Evolutionary conservation across 2,888 invertebrate genomes (phyloP).

Genomic region (Orchestes rusci): DNA sequence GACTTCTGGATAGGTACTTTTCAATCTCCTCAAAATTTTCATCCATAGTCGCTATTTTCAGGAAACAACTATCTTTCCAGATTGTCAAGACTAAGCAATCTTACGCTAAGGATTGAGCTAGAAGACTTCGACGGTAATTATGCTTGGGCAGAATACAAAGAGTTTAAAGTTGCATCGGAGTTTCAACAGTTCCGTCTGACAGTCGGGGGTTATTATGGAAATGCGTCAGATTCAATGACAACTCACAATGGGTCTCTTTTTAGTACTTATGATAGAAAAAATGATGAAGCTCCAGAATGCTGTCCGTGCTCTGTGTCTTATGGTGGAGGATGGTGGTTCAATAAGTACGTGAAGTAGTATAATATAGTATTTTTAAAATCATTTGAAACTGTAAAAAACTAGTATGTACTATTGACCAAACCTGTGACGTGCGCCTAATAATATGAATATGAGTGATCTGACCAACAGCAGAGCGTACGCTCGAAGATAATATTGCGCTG

Average conservation of each 20-base stretch:
- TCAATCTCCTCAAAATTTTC: too few species aligned
- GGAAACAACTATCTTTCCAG: conserved; percentile 50
- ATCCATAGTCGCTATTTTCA: too few species aligned
- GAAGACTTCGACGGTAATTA: conserved; percentile 46
- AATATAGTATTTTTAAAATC: too few species aligned
- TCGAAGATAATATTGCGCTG: too few species aligned
- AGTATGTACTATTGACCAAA: too few species aligned
- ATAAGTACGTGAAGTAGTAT: conserved; percentile 39
- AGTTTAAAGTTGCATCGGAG: conserved; percentile 38
- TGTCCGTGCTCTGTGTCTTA: conserved; percentile 50
- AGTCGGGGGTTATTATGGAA: conserved; percentile 47
- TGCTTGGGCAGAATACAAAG: conserved; percentile 49
- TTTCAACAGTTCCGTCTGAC: conserved; percentile 43
- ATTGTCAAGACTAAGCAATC: conserved; percentile 41
- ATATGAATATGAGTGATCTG: too few species aligned
- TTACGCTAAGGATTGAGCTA: conserved; percentile 47
- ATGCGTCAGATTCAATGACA: conserved; percentile 48
- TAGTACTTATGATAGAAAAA: conserved; percentile 46
- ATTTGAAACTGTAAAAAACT: too few species aligned
- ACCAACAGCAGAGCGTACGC: too few species aligned
- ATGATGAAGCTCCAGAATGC: conserved; percentile 48
- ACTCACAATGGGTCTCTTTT: conserved; percentile 48
- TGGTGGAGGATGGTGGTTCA: conserved; percentile 57
- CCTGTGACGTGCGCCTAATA: too few species aligned
- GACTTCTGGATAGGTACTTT: conserved; percentile 59